These are phyloP conservation scores for Rhyacophila evoluta DNA, from an alignment of 2,888 invertebrate species.

Conservation along the genomic window DNA sequence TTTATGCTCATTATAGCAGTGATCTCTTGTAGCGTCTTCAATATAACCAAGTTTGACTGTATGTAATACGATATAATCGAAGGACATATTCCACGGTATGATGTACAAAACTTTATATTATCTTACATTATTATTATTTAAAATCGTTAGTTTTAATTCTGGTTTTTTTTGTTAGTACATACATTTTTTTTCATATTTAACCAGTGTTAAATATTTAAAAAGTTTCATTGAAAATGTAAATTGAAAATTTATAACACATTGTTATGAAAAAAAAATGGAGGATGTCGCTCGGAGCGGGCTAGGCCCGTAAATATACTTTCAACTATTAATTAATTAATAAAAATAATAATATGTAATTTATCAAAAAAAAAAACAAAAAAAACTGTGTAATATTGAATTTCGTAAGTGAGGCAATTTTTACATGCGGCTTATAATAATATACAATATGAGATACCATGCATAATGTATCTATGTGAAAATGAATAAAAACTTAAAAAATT, in stretches of 20 bases:
- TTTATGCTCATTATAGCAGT: too few relatives aligned
- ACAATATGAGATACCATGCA: conserved; percentile 44
- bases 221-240: conserved; percentile 40
- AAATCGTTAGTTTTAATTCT: neutral
- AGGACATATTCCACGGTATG: neutral
- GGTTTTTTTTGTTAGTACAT: conserved; percentile 6
- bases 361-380: conserved; percentile 29
- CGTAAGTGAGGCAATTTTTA: conserved; percentile 43
- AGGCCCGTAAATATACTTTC: conserved; percentile 13
- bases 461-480: conserved; percentile 48
- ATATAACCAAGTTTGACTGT: too few relatives aligned
- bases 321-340: neutral
- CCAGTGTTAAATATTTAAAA: conserved; percentile 28
- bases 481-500: conserved; percentile 45
- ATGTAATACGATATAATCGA: conserved; percentile 28
- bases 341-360: conserved; percentile 38
- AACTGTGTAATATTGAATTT: conserved; percentile 39
- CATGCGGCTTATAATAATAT: conserved; percentile 47
- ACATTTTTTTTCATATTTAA: conserved; percentile 1
- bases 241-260: conserved; percentile 43
- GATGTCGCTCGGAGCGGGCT: neutral
- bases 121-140: conserved; percentile 19
- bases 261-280: conserved; percentile 39
- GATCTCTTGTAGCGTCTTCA: too few relatives aligned
- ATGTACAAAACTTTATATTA: conserved; percentile 41